These are phyloP conservation scores for Anguilla pacifica DNA, from an alignment of 2,797 vertebrate species.

Conservation along the genomic window DNA sequence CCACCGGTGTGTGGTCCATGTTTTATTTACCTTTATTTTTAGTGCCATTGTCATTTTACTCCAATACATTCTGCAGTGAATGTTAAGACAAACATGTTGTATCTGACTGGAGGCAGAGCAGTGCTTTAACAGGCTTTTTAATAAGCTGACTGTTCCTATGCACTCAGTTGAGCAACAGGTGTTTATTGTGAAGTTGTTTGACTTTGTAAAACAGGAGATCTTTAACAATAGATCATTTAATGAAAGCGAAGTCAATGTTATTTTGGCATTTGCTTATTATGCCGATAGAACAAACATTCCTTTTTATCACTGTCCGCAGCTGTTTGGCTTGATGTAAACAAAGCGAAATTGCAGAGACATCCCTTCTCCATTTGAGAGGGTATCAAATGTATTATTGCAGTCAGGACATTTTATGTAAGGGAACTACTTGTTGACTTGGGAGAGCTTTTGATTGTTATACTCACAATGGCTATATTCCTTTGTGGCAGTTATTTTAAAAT, in stretches of 20 bases:
- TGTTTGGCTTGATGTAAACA: slow-evolving; percentile 6
- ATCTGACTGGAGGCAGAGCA: neutral
- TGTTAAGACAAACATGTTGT: slow-evolving; percentile 14
- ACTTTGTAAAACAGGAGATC: neutral
- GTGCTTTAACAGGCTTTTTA: neutral
- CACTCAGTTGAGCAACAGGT: neutral
- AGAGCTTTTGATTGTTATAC: neutral
- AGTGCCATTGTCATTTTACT: neutral
- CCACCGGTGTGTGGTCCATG: neutral
- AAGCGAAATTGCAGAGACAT: neutral
- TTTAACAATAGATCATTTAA: neutral
- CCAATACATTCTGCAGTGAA: neutral
- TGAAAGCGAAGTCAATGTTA: neutral
- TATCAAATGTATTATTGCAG: slow-evolving; percentile 15
- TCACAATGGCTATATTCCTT: neutral
- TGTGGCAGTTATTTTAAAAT: slow-evolving; percentile 6
- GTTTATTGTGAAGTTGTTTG: neutral
- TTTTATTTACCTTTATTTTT: neutral
- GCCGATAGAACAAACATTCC: neutral
- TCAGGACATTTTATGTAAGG: neutral
- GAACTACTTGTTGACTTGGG: slow-evolving; percentile 17
- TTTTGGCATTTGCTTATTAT: neutral
- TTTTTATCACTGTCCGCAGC: slow-evolving; percentile 1
- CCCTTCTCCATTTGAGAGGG: neutral
- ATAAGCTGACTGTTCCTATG: neutral